phyloP scores from a whole-genome alignment of 2,888 invertebrate species.

The Thera britannica region DNA sequence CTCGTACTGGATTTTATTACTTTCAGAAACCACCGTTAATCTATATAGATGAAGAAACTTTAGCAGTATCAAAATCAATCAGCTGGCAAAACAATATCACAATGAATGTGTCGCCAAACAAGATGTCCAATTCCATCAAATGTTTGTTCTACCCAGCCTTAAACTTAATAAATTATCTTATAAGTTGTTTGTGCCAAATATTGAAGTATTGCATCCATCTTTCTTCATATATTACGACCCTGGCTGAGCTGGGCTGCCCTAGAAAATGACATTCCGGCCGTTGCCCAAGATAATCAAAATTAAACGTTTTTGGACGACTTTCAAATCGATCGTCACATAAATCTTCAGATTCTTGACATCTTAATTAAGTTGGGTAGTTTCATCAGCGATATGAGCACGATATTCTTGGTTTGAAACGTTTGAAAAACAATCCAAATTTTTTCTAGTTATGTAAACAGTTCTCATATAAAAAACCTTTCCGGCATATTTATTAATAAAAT shows the following conservation, averaged over 20 bases:
- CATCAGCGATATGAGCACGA: not conserved
- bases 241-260: conserved; percentile 35
- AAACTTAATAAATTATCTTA: conserved; percentile 29
- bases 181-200: conserved; percentile 37
- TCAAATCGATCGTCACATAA: conserved; percentile 32
- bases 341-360: conserved; percentile 14
- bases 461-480: too few species aligned
- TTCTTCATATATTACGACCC: conserved; percentile 30
- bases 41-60: not conserved
- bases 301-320: conserved; percentile 39
- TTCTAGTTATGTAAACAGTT: too few species aligned
- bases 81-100: not conserved
- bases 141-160: conserved; percentile 3
- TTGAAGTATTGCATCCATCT: conserved; percentile 38
- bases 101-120: not conserved
- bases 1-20: not conserved
- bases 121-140: not conserved
- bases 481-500: too few species aligned
- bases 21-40: too few species aligned
- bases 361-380: conserved; percentile 1
- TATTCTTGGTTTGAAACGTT: not conserved
- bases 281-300: conserved; percentile 34
- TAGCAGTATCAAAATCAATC: not conserved
- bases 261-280: conserved; percentile 35
- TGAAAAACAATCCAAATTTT: not conserved